A percentile compares a stretch with the other conserved stretches of the same genome.
These are phyloP conservation scores for Drosophila sechellia DNA, from an alignment of 1,140 invertebrate genomes.

Conservation along the genomic window DNA sequence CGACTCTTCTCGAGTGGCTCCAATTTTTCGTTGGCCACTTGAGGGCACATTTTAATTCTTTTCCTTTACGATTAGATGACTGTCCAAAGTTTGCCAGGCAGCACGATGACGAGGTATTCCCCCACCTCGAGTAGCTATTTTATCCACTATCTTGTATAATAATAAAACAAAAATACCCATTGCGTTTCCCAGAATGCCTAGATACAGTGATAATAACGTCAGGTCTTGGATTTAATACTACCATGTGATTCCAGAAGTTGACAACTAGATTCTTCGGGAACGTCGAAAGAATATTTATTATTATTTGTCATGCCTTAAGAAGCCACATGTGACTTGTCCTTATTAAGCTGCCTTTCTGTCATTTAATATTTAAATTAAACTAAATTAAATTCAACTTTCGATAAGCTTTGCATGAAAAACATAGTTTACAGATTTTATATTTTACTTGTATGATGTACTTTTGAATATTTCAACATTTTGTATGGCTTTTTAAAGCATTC, in stretches of 20 bases:
- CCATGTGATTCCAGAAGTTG: slow-evolving; percentile 16
- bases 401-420: not conserved
- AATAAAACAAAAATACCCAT: slow-evolving; percentile 2
- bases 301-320: slow-evolving; percentile 6
- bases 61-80: slow-evolving; percentile 31
- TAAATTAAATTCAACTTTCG: no score
- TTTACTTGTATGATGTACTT: not conserved
- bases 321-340: slow-evolving; percentile 17
- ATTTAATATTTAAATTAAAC: not conserved
- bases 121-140: not conserved
- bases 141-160: slow-evolving; percentile 16
- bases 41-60: slow-evolving; percentile 20
- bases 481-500: not conserved
- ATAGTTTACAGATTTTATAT: not conserved
- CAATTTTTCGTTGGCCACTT: slow-evolving; percentile 10
- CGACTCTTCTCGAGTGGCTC: slow-evolving; percentile 22
- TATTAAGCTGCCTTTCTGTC: not conserved
- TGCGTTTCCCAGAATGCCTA: slow-evolving; percentile 25
- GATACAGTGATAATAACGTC: slow-evolving; percentile 19
- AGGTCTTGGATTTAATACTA: slow-evolving; percentile 17
- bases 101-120: slow-evolving; percentile 17
- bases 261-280: slow-evolving; percentile 8
- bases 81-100: slow-evolving; percentile 11
- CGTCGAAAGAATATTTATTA: slow-evolving; percentile 21
- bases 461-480: not conserved